Evolutionary conservation across 2,888 invertebrate genomes (phyloP).

Genomic region (Drosophila tripunctata): DNA sequence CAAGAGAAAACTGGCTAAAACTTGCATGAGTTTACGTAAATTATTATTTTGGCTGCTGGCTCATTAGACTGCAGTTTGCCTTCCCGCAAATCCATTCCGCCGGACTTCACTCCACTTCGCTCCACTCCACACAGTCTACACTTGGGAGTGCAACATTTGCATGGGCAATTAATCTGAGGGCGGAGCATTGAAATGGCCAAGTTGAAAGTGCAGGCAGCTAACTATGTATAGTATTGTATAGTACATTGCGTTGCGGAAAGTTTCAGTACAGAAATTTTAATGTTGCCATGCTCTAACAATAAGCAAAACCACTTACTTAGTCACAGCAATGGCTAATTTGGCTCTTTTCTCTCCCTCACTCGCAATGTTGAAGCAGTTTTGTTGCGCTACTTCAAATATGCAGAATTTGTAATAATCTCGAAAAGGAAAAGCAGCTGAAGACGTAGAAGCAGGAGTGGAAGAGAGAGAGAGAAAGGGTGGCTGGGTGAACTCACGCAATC

Average conservation of each 20-base stretch:
- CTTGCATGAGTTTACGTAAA: constrained; percentile 4
- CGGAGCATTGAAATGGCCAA: constrained; percentile 27
- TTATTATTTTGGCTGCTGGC: constrained; percentile 17
- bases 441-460: background rate
- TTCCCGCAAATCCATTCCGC: background rate
- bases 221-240: no score
- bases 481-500: constrained; percentile 60
- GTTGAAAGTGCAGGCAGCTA: constrained; percentile 35
- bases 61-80: constrained; percentile 18
- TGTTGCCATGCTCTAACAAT: constrained; percentile 69
- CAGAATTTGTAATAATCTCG: constrained; percentile 74
- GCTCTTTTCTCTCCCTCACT: constrained; percentile 30
- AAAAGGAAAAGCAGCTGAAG: constrained; percentile 10
- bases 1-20: constrained; percentile 11
- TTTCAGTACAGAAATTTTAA: constrained; percentile 65
- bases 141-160: constrained; percentile 43
- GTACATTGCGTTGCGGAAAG: constrained; percentile 35
- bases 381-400: constrained; percentile 65
- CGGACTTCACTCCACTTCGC: background rate
- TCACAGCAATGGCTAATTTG: constrained; percentile 71
- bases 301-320: constrained; percentile 75
- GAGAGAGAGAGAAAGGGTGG: constrained; percentile 7
- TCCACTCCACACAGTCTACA: no score
- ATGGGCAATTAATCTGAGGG: constrained; percentile 72
- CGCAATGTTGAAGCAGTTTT: constrained; percentile 45